Evolutionary conservation across 1,140 invertebrate genomes (phyloP).

Genomic region (Lepeophtheirus salmonis): DNA sequence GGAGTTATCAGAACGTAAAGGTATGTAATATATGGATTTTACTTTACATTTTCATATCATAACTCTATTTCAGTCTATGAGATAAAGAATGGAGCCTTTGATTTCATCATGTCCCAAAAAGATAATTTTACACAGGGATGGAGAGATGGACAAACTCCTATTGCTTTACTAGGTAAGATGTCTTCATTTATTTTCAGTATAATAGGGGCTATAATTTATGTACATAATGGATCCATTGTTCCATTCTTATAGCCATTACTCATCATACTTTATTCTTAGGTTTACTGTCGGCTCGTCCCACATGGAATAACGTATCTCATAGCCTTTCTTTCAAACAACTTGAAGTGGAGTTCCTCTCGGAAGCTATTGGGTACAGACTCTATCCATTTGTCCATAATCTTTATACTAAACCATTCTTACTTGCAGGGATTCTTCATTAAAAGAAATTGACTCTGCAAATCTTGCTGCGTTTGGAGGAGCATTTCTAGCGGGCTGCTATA

Average conservation of each 20-base stretch:
- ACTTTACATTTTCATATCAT: background rate
- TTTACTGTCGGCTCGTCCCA: background rate
- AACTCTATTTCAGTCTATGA: background rate
- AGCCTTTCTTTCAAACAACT: background rate
- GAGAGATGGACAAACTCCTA: background rate
- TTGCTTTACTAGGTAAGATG: background rate
- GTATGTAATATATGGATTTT: background rate
- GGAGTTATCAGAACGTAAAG: background rate
- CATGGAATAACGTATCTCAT: background rate
- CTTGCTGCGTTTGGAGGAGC: background rate
- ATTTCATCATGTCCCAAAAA: background rate
- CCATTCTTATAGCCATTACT: no score
- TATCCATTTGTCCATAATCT: background rate
- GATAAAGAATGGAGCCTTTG: background rate
- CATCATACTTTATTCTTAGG: background rate
- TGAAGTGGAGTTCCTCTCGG: background rate
- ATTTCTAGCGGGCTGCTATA: background rate
- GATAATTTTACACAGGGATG: background rate
- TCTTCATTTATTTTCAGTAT: background rate
- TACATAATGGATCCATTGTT: no score
- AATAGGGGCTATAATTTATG: background rate
- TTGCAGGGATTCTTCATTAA: background rate
- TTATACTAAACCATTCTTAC: background rate
- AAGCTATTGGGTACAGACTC: background rate
- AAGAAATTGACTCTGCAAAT: background rate